Conservation (phyloP, 1,140 invertebrate genomes). For the Ridgeia piscesae region DNA sequence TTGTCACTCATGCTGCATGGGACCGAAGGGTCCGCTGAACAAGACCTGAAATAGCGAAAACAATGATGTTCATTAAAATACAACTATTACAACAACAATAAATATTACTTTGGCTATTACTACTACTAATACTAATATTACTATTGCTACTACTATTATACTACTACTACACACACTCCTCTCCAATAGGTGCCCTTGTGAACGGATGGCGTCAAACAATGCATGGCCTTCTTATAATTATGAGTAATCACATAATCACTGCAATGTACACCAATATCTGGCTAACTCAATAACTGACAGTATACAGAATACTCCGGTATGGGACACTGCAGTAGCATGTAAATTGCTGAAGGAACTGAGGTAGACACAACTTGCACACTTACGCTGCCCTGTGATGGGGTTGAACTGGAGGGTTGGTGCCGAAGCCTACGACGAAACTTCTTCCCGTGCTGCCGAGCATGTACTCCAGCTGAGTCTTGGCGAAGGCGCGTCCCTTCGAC, state of each 20-base stretch:
- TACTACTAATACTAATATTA: too few species aligned
- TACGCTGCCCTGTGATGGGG: slow-evolving; percentile 49
- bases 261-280: too few species aligned
- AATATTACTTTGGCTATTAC: too few species aligned
- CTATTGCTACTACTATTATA: too few species aligned
- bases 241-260: background rate
- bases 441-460: slow-evolving; percentile 65
- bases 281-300: background rate
- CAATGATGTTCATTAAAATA: background rate
- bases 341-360: background rate
- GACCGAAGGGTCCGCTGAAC: slow-evolving; percentile 63
- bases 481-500: slow-evolving; percentile 60
- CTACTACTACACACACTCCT: too few species aligned
- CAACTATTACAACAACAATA: background rate
- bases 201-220: background rate
- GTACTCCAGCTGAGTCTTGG: slow-evolving; percentile 67
- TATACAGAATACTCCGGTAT: background rate
- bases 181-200: too few species aligned
- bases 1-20: slow-evolving; percentile 64
- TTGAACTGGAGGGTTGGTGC: slow-evolving; percentile 62
- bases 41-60: background rate
- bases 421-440: slow-evolving; percentile 70
- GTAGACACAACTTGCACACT: background rate
- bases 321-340: background rate
- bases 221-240: background rate